Base-by-base conservation (phyloP, 2,888 invertebrate genomes). In the Dicyrtomina minuta region DNA sequence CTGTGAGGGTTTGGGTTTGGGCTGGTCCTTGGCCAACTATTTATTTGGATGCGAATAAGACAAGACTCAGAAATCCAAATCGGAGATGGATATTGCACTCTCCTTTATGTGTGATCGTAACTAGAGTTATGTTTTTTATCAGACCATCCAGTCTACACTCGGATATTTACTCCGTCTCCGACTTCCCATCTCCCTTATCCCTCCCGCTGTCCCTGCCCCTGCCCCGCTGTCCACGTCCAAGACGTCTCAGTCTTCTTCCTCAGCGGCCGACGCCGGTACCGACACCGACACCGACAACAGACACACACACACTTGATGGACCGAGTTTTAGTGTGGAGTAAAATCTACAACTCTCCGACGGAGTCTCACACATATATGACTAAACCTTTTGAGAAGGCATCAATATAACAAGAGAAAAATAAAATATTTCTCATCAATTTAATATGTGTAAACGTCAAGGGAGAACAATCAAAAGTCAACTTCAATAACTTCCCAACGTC, bases 51-150 rank as follows among this genome's bases (percentile, higher is more conserved):
- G 61, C 46, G 26, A 61, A n/a, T n/a, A n/a, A n/a, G n/a, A n/a
- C n/a, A n/a, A 69, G 64, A 70, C 51, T 74, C 60, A 73, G 72
- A 75, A 73, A n/a, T n/a, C n/a, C n/a, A n/a, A n/a, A 74, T 76
- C 66, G 68, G 68, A 74, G 72, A 72, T 72, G 72, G 70, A 72
- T 73, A 75, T 73, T 72, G 70, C 72, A 72, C 62, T 71, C 74
- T 72, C 73, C 73, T 73, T 72, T 72, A 76, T 74, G 70, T 71
- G 62, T 41, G 71, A 72, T 72, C 67, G 72, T 73, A 74, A 72
- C 74, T n/a, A 70, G 71, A 73, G 71, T 75, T 75, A 74, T 72
- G 71, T 72, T 65, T 74, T 74, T 76, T 74, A 75, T 73, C 73
- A 74, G 67, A 70, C 46, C 44, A 24, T 46, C 26, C 44, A 22